phyloP scores from a whole-genome alignment of 1,140 invertebrate genomes.

The Kradibia gibbosae region DNA sequence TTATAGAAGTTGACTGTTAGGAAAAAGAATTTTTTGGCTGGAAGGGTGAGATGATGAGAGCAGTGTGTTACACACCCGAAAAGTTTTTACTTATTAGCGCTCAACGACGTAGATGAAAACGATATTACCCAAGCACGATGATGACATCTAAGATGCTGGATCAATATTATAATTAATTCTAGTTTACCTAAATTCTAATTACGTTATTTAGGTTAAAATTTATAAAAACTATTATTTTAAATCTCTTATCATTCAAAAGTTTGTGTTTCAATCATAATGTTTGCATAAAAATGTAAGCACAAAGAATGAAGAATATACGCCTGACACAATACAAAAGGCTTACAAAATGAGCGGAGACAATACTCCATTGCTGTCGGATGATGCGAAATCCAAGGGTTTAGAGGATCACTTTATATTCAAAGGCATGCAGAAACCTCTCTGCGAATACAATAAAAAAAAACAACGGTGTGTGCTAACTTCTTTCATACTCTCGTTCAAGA shows the following conservation, averaged over 20 bases:
- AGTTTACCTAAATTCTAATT: background rate
- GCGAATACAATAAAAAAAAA: slow-evolving; percentile 68
- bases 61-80: background rate
- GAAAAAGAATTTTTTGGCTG: slow-evolving; percentile 6
- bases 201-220: too few species aligned
- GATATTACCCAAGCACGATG: too few species aligned
- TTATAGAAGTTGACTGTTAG: slow-evolving; percentile 3
- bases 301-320: slow-evolving; percentile 2
- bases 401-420: slow-evolving; percentile 65
- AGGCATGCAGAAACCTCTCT: slow-evolving; percentile 60
- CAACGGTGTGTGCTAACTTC: slow-evolving; percentile 49
- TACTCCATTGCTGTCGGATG: background rate
- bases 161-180: background rate
- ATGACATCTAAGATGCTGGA: background rate
- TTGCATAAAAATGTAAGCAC: background rate
- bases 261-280: background rate
- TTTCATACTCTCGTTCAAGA: slow-evolving; percentile 24
- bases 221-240: background rate
- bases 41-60: slow-evolving; percentile 8
- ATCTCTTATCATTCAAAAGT: too few species aligned
- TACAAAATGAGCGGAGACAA: background rate
- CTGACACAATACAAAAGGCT: background rate
- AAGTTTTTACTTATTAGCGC: slow-evolving; percentile 16
- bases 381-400: background rate
- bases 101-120: background rate